Percentiles rank a stretch among this genome's conserved stretches.
Evolutionary conservation across 2,888 invertebrate genomes (phyloP).

Genomic region (Sycophila texana): DNA sequence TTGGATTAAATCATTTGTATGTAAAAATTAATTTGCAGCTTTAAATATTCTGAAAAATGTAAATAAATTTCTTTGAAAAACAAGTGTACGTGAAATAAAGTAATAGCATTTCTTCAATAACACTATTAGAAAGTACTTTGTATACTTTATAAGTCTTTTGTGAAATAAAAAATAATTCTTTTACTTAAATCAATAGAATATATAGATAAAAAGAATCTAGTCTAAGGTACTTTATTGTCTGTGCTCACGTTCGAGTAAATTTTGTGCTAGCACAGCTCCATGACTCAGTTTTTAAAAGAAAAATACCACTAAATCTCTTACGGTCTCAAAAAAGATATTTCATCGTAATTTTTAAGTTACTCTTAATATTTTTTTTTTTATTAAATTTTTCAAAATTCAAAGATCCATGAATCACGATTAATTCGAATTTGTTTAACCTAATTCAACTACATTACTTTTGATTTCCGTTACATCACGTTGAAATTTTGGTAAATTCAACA

Average conservation of each 20-base stretch:
- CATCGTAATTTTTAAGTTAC: neutral
- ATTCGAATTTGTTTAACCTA: too few species aligned
- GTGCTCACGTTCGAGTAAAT: slow-evolving; percentile 17
- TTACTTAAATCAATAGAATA: too few species aligned
- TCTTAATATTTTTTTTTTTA: neutral
- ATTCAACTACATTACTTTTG: slow-evolving; percentile 42
- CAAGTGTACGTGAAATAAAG: too few species aligned
- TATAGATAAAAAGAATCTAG: neutral
- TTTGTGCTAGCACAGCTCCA: slow-evolving; percentile 41
- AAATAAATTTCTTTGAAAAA: too few species aligned
- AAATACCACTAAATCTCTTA: neutral
- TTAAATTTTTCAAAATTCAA: neutral
- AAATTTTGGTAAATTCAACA: slow-evolving; percentile 54
- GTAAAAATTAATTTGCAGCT: too few species aligned
- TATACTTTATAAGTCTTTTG: too few species aligned
- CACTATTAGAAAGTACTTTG: too few species aligned
- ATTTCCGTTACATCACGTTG: slow-evolving; percentile 48
- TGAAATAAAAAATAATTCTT: too few species aligned
- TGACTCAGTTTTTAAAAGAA: neutral
- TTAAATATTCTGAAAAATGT: too few species aligned
- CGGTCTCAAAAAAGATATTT: neutral
- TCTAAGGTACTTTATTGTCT: slow-evolving; percentile 24
- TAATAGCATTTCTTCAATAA: too few species aligned
- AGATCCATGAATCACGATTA: neutral
- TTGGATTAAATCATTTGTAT: too few species aligned